Percentiles rank a stretch among this genome's conserved stretches.
Conservation (phyloP, 1,140 invertebrate species). For the Marisa cornuarietis region DNA sequence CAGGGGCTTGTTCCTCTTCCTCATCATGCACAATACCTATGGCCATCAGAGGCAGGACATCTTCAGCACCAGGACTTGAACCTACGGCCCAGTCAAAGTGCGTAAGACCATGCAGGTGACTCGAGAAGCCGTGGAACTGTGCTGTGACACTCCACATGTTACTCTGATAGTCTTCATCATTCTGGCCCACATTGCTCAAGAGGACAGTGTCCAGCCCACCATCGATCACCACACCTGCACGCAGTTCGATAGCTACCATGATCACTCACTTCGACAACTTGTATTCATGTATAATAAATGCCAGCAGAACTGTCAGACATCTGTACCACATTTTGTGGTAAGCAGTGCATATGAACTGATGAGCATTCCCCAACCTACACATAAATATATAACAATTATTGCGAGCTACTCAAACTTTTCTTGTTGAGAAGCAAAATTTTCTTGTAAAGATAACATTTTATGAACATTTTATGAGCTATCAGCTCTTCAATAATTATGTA, state of each 20-base stretch:
- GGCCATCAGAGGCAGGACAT: constrained; percentile 38
- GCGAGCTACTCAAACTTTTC: too few species aligned
- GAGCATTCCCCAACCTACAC: too few species aligned
- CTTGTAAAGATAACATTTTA: too few species aligned
- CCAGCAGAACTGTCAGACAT: too few species aligned
- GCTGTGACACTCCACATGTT: constrained; percentile 24
- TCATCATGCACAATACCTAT: constrained; percentile 37
- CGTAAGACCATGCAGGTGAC: constrained; percentile 38
- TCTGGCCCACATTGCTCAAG: not conserved
- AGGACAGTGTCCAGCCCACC: constrained; percentile 27
- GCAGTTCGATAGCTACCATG: too few species aligned
- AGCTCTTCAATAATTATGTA: constrained; percentile 8
- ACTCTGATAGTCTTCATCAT: constrained; percentile 39
- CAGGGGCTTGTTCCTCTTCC: constrained; percentile 19
- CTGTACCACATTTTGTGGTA: too few species aligned
- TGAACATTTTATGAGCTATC: not conserved
- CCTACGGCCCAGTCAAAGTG: constrained; percentile 48
- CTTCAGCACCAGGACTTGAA: constrained; percentile 40
- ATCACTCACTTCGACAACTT: too few species aligned
- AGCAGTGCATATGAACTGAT: too few species aligned
- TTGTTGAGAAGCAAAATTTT: not conserved
- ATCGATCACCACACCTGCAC: constrained; percentile 40
- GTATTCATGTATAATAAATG: too few species aligned
- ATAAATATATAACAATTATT: too few species aligned
- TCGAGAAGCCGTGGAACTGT: constrained; percentile 44